Evolutionary conservation across 2,888 invertebrate genomes (phyloP), one percentile per base, ranked within the genome.

Genomic region (Anthophora plumipes): DNA sequence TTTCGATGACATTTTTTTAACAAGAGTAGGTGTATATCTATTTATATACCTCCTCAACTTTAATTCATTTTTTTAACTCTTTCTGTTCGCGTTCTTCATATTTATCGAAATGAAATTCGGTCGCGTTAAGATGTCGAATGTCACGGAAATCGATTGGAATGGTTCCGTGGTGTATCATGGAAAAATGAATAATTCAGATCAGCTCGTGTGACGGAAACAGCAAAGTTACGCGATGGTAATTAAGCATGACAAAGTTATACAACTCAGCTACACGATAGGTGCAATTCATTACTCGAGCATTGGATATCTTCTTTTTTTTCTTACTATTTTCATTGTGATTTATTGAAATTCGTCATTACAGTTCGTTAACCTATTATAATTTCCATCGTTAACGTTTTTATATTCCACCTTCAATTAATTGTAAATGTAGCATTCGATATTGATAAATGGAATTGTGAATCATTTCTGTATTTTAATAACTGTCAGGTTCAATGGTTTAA

Each of bases 21-120:
- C n/a, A n/a, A n/a, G n/a, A n/a, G n/a, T n/a, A n/a, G n/a, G n/a
- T n/a, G n/a, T n/a, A n/a, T n/a, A n/a, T n/a, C n/a, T n/a, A n/a
- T n/a, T n/a, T n/a, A n/a, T 22, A 31, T 17, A 46, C 60, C 55
- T 48, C 25, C 67, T 75, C 66, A 71, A 75, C 66, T 79, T 81
- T 79, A 70, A 81, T 81, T 70, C 79, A 81, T 68, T 55, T 57
- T 25, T 64, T 43, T 37, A 66, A 46, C 17, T 17, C 41, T n/a
- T 25, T 52, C n/a, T 22, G 37, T n/a, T 8, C 6, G 14, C 57
- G 50, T 46, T 55, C 46, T 22, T 12, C 17, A 6, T 5, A 55
- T 57, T 52, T 39, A 75, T 63, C 63, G 22, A 46, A 25, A 54
- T 20, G 17, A 46, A 20, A 22, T 31, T n/a, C 54, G 31, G 48